Base-by-base conservation (phyloP, 2,113 vertebrate genomes). In the Gopherus evgoodei region DNA sequence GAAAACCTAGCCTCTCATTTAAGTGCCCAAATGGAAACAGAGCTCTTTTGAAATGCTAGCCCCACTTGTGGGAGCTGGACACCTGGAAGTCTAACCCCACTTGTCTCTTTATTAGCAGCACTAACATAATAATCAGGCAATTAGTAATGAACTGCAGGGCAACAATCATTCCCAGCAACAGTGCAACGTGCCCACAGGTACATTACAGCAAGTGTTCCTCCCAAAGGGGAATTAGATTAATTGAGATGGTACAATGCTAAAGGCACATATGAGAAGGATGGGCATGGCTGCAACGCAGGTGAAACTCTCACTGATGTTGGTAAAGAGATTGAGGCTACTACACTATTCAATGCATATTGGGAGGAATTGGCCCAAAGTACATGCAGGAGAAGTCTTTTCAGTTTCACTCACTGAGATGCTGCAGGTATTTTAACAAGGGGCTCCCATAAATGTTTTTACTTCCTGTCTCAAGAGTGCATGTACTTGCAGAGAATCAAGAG, bases 1-100 rank as follows among this genome's bases (percentile, higher is more conserved):
- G 90, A 89, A 87, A 57, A 90, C 42, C 80, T 94, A 84, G 6
- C 49, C 29, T 95, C 88, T 88, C 93, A 47, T 65, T 92, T 88
- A 53, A 4, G 4, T 82, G 82, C 10, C 29, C 82, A 84, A 90
- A 91, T 65, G 3, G 54, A 10, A 86, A n/a, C 14, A 5, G 31
- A 65, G 59, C 31, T 35, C 29, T 65, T 65, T 35, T 31, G 29
- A 65, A 35, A 62, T 8, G 31, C 29, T 65, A 35, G 59, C 31
- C 13, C 59, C 59, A 35, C 14, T 35, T 65, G 59, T 65, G 57
- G 27, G 11, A 29, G 57, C 57, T 59, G 57, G 57, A 25, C 57
- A 59, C 11, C 29, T 59, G 25, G 27, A 29, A 65, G 35, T 35
- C 59, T 65, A 65, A 65, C 3, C 1, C 19, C 1, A 4, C 1